These are phyloP conservation scores for Scytalopus superciliaris DNA, from an alignment of 2,113 vertebrate species.

Conservation along the genomic window DNA sequence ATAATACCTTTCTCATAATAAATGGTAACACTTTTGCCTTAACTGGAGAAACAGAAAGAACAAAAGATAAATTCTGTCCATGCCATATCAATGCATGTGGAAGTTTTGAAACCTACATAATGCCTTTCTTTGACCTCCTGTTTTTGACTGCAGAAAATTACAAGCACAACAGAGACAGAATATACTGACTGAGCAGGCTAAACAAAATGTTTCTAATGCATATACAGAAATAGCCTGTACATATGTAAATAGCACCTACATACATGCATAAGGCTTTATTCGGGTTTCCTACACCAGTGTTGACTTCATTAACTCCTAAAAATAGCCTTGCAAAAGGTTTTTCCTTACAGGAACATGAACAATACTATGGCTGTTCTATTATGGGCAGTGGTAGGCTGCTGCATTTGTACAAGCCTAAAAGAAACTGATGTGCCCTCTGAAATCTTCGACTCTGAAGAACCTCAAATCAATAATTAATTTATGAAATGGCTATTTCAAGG, in stretches of 20 bases:
- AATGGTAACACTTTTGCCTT: background rate
- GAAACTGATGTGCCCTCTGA: background rate
- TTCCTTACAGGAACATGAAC: background rate
- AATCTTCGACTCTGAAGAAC: background rate
- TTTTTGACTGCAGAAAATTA: background rate
- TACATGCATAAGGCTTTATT: background rate
- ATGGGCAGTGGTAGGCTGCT: background rate
- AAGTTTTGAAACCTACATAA: background rate
- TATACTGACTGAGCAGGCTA: background rate
- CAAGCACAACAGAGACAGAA: background rate
- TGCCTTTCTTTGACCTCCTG: background rate
- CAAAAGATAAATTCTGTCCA: background rate
- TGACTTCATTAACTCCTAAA: conserved; percentile 13
- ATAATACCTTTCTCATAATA: background rate
- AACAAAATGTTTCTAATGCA: background rate
- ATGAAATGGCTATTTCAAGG: background rate
- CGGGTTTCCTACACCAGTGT: background rate
- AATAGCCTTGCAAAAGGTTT: conserved; percentile 15
- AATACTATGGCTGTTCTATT: background rate
- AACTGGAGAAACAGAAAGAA: background rate
- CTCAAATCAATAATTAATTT: background rate
- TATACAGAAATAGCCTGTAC: background rate
- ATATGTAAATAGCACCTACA: background rate
- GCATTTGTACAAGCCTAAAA: background rate
- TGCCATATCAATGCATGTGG: background rate